Evolutionary conservation across 2,888 invertebrate species (phyloP).

Genomic region (Diabrotica balteata): DNA sequence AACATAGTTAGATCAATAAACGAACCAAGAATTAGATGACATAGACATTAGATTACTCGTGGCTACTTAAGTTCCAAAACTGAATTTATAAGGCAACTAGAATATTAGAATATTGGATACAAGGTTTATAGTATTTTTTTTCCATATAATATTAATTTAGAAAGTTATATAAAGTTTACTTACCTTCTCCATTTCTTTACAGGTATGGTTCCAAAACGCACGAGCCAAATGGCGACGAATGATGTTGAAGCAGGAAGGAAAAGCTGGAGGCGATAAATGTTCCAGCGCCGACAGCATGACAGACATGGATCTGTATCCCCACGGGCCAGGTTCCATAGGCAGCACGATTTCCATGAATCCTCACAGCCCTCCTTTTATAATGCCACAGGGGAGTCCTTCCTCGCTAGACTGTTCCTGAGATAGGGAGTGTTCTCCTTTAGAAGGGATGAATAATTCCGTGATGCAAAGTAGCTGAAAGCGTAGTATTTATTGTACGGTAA

Average conservation of each 20-base stretch:
- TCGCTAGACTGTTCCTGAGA: constrained; percentile 77
- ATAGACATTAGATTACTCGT: no score
- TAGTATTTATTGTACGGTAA: constrained; percentile 43
- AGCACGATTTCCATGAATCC: constrained; percentile 72
- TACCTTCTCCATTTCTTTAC: constrained; percentile 60
- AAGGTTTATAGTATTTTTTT: no score
- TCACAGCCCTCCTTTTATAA: constrained; percentile 75
- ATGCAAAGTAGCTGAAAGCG: constrained; percentile 25
- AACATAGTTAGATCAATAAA: no score
- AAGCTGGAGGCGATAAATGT: constrained; percentile 73
- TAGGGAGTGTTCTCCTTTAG: constrained; percentile 9
- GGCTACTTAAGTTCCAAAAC: no score
- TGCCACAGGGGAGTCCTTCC: constrained; percentile 74
- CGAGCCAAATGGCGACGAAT: constrained; percentile 92
- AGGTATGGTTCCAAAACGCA: constrained; percentile 97
- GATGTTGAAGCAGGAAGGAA: constrained; percentile 82
- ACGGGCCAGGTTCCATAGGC: constrained; percentile 66
- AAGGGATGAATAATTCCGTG: constrained; percentile 12
- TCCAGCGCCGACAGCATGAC: constrained; percentile 69
- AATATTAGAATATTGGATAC: no score
- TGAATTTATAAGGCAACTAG: no score
- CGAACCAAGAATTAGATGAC: no score
- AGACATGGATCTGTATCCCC: constrained; percentile 69
- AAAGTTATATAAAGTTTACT: no score
- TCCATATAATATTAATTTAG: no score